Evolutionary conservation across 2,888 invertebrate species (phyloP), one percentile per base, ranked within the genome.

Genomic region (Limenitis camilla): DNA sequence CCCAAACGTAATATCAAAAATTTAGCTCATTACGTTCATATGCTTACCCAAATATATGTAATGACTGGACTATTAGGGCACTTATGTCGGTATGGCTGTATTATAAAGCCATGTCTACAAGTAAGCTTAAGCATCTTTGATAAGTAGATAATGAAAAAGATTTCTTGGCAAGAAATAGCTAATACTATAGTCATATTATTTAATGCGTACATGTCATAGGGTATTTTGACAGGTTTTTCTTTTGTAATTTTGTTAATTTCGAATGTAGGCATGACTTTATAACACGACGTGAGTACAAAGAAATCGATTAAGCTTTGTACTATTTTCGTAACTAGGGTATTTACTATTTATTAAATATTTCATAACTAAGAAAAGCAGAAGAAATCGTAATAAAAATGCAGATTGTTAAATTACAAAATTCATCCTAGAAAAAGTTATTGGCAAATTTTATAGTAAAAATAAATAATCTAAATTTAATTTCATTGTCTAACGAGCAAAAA

Each of bases 141-240:
- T n/a, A n/a, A n/a, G n/a, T n/a, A n/a, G n/a, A n/a, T n/a, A n/a
- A n/a, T n/a, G n/a, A n/a, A n/a, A n/a, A n/a, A n/a, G n/a, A n/a
- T n/a, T n/a, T n/a, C 29, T 29, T 45, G 44, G 44, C 44, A 45
- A 45, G 44, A 45, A 45, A 45, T 28, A 45, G 45, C 36, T 36
- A 45, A 27, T 33, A n/a, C 32, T 19, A 32, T n/a, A n/a, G 43
- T 35, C 28, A 9, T 43, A 33, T 6, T 33, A 11, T 43, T 6
- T 6, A 9, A 5, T n/a, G 19, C 28, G 6, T 44, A n/a, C 10
- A 29, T n/a, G 10, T 40, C 10, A 40, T 29, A n/a, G n/a, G n/a
- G n/a, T n/a, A n/a, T n/a, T n/a, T n/a, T n/a, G n/a, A n/a, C n/a
- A n/a, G n/a, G n/a, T n/a, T n/a, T n/a, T n/a, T n/a, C n/a, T n/a